phyloP scores from a whole-genome alignment of 2,113 vertebrate species.

The Chionomys nivalis region DNA sequence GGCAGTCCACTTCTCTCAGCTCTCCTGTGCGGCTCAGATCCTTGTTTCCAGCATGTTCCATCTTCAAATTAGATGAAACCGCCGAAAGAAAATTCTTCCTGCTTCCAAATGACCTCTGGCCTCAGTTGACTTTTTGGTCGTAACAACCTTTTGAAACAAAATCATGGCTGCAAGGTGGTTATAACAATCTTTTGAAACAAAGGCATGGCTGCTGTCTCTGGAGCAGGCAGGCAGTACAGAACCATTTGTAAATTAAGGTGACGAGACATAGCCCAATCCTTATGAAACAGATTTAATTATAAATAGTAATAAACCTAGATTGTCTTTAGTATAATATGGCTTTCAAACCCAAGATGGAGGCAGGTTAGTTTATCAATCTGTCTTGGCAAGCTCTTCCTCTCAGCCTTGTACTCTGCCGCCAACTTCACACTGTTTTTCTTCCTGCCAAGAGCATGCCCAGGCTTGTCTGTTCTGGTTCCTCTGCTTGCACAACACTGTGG shows the following conservation, averaged over 20 bases:
- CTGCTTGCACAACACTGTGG: neutral
- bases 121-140: neutral
- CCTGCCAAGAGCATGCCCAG: neutral
- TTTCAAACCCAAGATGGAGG: neutral
- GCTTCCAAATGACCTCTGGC: neutral
- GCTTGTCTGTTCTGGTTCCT: neutral
- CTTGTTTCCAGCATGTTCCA: constrained; percentile 57
- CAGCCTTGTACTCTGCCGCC: fast-evolving
- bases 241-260: neutral
- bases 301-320: neutral
- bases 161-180: neutral
- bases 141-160: neutral
- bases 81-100: neutral
- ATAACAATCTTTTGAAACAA: neutral
- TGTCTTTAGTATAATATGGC: neutral
- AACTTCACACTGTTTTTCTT: neutral
- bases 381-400: neutral
- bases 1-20: no score
- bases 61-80: neutral
- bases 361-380: neutral
- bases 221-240: neutral
- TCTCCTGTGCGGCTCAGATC: constrained; percentile 35
- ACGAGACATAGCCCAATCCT: neutral
- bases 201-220: neutral
- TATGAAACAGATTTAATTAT: neutral